phyloP scores from a whole-genome alignment of 2,797 vertebrate genomes.

The Xenops minutus region DNA sequence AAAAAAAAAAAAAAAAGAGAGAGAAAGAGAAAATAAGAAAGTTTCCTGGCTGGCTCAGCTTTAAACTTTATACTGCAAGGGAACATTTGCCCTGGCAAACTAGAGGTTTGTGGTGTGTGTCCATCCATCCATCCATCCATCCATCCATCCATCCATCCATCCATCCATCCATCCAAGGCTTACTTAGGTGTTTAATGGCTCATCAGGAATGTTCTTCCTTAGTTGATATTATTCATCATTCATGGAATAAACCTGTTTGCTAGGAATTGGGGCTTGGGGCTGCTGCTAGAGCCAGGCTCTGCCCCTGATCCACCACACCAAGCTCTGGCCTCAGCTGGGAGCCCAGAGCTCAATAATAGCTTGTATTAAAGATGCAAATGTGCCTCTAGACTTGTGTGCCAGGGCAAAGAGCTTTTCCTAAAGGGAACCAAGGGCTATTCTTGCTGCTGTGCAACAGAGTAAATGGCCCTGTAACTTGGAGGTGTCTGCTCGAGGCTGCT shows the following conservation, averaged over 20 bases:
- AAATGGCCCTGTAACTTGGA: background rate
- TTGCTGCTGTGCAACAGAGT: background rate
- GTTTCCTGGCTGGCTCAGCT: background rate
- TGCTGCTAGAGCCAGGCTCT: background rate
- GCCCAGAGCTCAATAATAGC: background rate
- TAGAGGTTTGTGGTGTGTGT: background rate
- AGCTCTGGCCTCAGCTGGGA: background rate
- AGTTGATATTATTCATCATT: background rate
- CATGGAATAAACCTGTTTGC: background rate
- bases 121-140: too few species aligned
- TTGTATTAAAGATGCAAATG: background rate
- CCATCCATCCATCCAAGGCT: background rate
- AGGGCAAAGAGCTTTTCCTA: background rate
- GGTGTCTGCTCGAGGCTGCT: fast-evolving
- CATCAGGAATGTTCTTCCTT: background rate
- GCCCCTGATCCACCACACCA: background rate
- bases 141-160: too few species aligned
- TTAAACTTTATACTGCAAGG: background rate
- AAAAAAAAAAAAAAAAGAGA: background rate
- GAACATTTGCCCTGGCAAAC: background rate
- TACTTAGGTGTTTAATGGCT: background rate
- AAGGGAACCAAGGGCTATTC: background rate
- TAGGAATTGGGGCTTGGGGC: background rate
- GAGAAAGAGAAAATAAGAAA: background rate
- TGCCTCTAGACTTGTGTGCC: background rate